phyloP scores from a whole-genome alignment of 92 coral and sea anemone species.

The Parazoanthus swiftii region DNA sequence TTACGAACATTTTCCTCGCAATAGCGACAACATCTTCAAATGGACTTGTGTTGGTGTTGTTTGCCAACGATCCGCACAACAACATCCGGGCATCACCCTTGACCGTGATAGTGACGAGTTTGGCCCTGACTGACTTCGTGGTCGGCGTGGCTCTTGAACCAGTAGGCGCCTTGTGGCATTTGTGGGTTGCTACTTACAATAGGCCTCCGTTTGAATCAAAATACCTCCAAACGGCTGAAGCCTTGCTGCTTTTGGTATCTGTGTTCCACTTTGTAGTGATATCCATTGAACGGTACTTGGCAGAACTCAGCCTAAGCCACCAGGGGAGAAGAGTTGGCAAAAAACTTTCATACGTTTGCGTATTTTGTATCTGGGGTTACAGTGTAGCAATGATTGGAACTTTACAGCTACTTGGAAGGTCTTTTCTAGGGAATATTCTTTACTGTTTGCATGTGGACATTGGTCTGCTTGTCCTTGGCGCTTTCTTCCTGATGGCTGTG shows the following conservation, averaged over 20 bases:
- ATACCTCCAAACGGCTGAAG: conserved; percentile 65
- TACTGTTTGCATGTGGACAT: conserved; percentile 70
- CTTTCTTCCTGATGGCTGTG: conserved; percentile 53
- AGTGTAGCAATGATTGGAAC: conserved; percentile 48
- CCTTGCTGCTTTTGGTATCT: conserved; percentile 61
- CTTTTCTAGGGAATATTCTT: conserved; percentile 51
- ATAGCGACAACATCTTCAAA: conserved; percentile 61
- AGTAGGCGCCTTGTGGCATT: conserved; percentile 55
- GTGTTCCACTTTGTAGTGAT: conserved; percentile 64
- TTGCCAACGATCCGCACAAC: conserved; percentile 57
- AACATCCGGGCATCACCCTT: conserved; percentile 65
- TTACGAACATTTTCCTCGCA: conserved; percentile 58
- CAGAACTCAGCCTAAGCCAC: conserved; percentile 53
- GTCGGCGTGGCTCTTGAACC: conserved; percentile 74
- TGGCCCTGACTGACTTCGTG: conserved; percentile 62
- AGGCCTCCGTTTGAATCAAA: conserved; percentile 44
- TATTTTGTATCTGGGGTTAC: conserved; percentile 51
- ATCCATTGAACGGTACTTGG: conserved; percentile 64
- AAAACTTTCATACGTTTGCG: conserved; percentile 41
- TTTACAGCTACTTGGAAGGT: conserved; percentile 46
- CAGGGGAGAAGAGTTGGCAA: conserved; percentile 51
- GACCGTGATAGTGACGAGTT: conserved; percentile 61
- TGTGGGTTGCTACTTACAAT: conserved; percentile 32
- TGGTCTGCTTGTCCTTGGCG: conserved; percentile 48
- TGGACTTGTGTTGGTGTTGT: conserved; percentile 63